phyloP scores from a whole-genome alignment of 2,888 invertebrate species.

The Baronia brevicornis region DNA sequence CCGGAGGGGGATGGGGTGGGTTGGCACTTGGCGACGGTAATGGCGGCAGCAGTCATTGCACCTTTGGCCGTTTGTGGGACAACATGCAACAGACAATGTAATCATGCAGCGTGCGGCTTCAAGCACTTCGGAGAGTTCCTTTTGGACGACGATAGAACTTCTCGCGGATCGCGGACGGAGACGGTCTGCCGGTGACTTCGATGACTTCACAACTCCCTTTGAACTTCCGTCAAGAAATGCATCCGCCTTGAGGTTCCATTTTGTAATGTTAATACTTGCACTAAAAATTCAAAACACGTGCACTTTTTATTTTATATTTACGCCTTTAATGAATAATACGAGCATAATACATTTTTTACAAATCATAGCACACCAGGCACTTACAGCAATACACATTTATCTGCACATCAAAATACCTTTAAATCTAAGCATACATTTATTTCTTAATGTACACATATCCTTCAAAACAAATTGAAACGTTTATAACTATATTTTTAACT shows the following conservation, averaged over 20 bases:
- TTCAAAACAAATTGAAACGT: no score
- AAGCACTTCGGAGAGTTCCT: conserved; percentile 64
- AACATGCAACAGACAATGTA: conserved; percentile 47
- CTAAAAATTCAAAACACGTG: neutral
- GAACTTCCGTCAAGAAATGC: conserved; percentile 38
- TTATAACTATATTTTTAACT: no score
- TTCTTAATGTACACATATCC: conserved; percentile 3
- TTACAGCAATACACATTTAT: no score
- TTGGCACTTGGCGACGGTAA: conserved; percentile 33
- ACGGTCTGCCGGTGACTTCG: conserved; percentile 59
- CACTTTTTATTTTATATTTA: conserved; percentile 6
- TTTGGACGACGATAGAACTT: conserved; percentile 79
- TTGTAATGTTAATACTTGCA: neutral
- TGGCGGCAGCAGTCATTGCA: conserved; percentile 68
- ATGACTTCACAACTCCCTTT: conserved; percentile 34
- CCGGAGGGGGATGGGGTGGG: conserved; percentile 24
- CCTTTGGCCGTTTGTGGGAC: conserved; percentile 46
- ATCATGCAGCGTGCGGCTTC: conserved; percentile 59
- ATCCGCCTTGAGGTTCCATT: conserved; percentile 54
- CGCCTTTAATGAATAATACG: conserved; percentile 1
- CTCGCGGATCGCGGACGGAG: conserved; percentile 71
- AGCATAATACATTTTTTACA: no score
- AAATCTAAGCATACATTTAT: conserved; percentile 9
- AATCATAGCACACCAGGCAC: no score
- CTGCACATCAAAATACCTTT: no score